Percentiles rank a stretch among this genome's conserved stretches.
These are phyloP conservation scores for Centrocercus urophasianus DNA, from an alignment of 2,113 vertebrate genomes.

Conservation along the genomic window DNA sequence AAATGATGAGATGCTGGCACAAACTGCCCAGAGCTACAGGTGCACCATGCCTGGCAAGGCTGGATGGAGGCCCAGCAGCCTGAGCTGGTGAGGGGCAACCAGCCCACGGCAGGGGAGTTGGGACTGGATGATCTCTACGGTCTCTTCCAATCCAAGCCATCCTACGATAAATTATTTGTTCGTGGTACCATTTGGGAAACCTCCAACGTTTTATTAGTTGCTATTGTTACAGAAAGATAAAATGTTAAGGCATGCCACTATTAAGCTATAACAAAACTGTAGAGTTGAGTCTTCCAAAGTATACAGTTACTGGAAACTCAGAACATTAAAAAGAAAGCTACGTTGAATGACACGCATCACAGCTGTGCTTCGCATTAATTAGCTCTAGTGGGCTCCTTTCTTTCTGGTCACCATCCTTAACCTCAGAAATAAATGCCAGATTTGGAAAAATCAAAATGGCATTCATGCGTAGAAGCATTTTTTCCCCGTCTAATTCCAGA, in stretches of 20 bases:
- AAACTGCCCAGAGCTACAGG: neutral
- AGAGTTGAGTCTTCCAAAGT: slow-evolving; percentile 9
- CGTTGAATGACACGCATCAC: neutral
- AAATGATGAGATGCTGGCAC: neutral
- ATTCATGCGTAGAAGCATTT: accelerated
- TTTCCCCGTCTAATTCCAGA: neutral
- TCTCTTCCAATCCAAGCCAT: neutral
- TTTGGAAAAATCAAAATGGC: neutral
- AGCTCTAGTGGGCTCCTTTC: slow-evolving; percentile 12
- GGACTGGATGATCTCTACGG: neutral
- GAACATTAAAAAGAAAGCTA: neutral
- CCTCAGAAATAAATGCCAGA: neutral
- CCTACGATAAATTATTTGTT: neutral
- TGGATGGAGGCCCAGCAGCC: no score
- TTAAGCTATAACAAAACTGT: slow-evolving; percentile 47
- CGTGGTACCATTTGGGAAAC: slow-evolving; percentile 56
- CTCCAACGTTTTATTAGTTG: slow-evolving; percentile 40
- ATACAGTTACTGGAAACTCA: slow-evolving; percentile 34
- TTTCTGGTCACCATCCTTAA: slow-evolving; percentile 12
- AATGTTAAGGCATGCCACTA: slow-evolving; percentile 58
- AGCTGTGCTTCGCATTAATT: neutral
- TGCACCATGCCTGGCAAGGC: no score
- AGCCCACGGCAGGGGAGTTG: neutral
- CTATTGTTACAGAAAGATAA: slow-evolving; percentile 66
- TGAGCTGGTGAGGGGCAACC: neutral